Base-by-base conservation (phyloP, 2,797 vertebrate genomes). In the Scyliorhinus canicula region DNA sequence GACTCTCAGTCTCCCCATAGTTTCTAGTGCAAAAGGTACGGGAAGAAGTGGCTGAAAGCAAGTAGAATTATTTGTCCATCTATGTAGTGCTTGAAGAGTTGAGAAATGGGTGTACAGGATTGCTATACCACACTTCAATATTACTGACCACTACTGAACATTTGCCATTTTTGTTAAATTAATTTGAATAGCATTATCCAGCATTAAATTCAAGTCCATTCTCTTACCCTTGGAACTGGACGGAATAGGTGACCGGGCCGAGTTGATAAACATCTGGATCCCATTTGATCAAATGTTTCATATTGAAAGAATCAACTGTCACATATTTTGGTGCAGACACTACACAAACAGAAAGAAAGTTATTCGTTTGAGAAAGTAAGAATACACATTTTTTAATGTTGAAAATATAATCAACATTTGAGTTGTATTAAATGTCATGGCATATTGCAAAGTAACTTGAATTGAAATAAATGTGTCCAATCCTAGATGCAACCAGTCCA, bases 191-290 rank as follows among this genome's bases (percentile, higher is more conserved):
- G 40, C 88, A 91, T 63, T 65, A 65, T 26, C 57, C 57, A 35
- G 2, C 14, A 19, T 93, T 93, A 35, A 94, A 5, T 60, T 60
- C 19, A 60, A 60, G 55, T 60, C 14, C 86, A 71, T 94, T 94
- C 67, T 69, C 93, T 94, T 74, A 94, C 93, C 93, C 93, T 74
- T 94, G 93, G 60, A 44, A 91, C 60, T 91, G n/a, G 28, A 94
- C 93, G 12, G 93, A 94, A 52, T 94, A 94, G 67, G 93, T 94
- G 65, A 94, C 93, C 2, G 47, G 67, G 11, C 67, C 67, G 16
- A 71, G 65, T 21, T 94, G 93, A 35, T 74, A 12, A 94, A 11
- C 14, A 94, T 71, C 67, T 69, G 93, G 26, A 74, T 94, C 26
- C 93, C 93, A 94, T n/a, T 55, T 94, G 28, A 94, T 4, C 2